phyloP scores from a whole-genome alignment of 2,113 vertebrate species.

The Danio rerio region DNA sequence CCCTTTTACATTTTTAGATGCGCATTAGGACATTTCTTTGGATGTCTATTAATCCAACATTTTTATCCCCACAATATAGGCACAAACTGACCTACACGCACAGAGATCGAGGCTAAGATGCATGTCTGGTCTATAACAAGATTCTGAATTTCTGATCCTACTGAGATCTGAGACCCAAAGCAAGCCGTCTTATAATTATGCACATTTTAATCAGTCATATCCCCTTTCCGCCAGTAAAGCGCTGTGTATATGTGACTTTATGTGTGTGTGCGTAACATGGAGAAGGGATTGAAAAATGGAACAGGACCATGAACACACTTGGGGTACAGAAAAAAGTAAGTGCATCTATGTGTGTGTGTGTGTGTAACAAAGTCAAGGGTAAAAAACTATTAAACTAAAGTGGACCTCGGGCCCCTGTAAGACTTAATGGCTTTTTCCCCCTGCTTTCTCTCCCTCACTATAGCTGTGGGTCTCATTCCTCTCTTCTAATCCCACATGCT shows the following conservation, averaged over 20 bases:
- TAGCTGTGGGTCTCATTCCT: conserved; percentile 30
- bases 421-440: conserved; percentile 42
- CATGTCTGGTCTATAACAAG: not conserved
- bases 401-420: conserved; percentile 43
- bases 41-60: not conserved
- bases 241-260: conserved; percentile 13
- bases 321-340: conserved; percentile 16
- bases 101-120: not conserved
- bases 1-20: not conserved
- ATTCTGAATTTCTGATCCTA: conserved; percentile 26
- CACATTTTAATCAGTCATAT: conserved; percentile 21
- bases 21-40: not conserved
- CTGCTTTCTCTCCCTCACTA: conserved; percentile 15
- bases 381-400: conserved; percentile 54
- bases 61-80: not conserved
- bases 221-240: conserved; percentile 14
- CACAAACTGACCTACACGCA: not conserved
- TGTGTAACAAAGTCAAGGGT: conserved; percentile 51
- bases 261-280: conserved; percentile 38
- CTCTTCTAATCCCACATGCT: conserved; percentile 34
- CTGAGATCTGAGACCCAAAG: conserved; percentile 27
- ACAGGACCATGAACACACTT: conserved; percentile 27
- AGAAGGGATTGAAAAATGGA: conserved; percentile 44
- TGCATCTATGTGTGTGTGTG: conserved; percentile 30
- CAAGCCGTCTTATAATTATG: conserved; percentile 18